Conservation (phyloP, 2,888 invertebrate species). For the Oxystoma pomonae region DNA sequence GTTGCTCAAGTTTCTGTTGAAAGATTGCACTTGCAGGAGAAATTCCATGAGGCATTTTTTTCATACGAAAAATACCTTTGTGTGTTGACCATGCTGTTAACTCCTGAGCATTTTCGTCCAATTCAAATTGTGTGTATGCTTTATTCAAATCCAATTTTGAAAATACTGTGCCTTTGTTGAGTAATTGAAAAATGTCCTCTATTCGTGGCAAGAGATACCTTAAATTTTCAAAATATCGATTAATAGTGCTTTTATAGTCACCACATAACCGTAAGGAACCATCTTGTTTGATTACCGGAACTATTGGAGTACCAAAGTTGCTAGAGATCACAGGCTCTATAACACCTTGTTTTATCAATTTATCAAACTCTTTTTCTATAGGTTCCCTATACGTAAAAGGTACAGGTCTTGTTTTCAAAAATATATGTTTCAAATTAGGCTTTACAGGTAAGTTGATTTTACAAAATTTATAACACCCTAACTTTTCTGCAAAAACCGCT, state of each 20-base stretch:
- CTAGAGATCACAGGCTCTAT: not conserved
- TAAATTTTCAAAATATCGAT: not conserved
- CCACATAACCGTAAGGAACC: not conserved
- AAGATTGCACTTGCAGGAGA: slow-evolving; percentile 38
- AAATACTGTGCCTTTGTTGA: not conserved
- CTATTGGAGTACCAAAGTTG: not conserved
- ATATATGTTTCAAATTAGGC: not conserved
- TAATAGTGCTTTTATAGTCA: not conserved
- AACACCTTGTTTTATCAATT: not conserved
- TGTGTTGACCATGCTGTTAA: not conserved
- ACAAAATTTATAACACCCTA: not conserved
- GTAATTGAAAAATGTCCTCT: not conserved
- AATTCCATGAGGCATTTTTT: slow-evolving; percentile 31
- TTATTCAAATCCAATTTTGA: not conserved
- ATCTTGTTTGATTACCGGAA: not conserved
- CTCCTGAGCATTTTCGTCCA: not conserved
- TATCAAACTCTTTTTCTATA: not conserved
- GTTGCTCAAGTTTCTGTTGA: slow-evolving; percentile 35
- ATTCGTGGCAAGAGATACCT: not conserved
- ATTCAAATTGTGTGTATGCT: not conserved
- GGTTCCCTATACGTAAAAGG: not conserved
- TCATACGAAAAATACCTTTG: not conserved
- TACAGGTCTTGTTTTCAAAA: not conserved
- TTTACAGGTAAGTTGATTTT: not conserved
- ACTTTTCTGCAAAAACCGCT: not conserved